These are phyloP conservation scores for Poicephalus meyeri DNA, from an alignment of 2,113 vertebrate species.

Conservation along the genomic window DNA sequence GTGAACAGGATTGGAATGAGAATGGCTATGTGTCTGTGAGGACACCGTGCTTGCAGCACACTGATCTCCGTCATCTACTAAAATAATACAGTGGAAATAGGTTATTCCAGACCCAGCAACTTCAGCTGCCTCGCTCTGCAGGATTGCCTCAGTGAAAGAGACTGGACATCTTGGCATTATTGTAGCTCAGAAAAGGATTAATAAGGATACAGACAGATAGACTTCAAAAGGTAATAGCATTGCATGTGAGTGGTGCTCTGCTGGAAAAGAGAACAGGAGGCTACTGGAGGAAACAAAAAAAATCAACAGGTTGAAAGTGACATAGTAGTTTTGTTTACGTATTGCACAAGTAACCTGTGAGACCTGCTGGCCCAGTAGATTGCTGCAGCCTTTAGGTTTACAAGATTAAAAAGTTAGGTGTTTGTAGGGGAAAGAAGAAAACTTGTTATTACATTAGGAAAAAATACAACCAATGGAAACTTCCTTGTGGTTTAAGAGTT, in stretches of 20 bases:
- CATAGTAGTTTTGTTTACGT: slow-evolving; percentile 20
- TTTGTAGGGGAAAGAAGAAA: neutral
- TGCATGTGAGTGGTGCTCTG: neutral
- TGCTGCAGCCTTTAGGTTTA: neutral
- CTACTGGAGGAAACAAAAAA: slow-evolving; percentile 7
- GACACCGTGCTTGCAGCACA: fast-evolving
- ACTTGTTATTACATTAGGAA: neutral
- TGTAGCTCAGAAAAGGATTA: slow-evolving; percentile 26
- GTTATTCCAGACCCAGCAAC: neutral
- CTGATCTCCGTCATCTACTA: neutral
- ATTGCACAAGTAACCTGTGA: slow-evolving; percentile 47
- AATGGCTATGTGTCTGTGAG: neutral
- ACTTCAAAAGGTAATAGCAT: slow-evolving; percentile 33
- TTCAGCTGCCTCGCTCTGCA: neutral
- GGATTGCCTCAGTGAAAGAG: neutral
- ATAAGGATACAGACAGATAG: neutral
- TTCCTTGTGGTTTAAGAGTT: neutral
- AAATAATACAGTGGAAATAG: neutral
- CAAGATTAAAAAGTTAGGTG: neutral
- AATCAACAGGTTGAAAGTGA: slow-evolving; percentile 9
- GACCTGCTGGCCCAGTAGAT: slow-evolving; percentile 35
- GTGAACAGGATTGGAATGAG: neutral
- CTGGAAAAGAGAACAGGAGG: neutral
- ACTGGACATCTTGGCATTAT: fast-evolving
- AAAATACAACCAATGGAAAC: neutral